These are phyloP conservation scores for Slavum lentiscoides DNA, from an alignment of 2,888 invertebrate species.

Conservation along the genomic window DNA sequence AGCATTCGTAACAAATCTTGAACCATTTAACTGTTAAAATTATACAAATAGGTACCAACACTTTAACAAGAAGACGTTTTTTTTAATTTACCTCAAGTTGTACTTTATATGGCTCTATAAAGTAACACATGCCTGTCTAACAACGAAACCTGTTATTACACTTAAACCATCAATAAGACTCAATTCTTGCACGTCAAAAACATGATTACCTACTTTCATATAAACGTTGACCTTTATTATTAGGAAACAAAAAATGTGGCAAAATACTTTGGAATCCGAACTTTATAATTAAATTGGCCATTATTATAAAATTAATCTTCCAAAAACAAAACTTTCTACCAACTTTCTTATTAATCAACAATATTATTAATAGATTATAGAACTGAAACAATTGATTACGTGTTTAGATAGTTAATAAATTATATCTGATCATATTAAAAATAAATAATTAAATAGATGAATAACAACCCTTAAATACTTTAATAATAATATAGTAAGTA, in stretches of 20 bases:
- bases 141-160: conserved; percentile 4
- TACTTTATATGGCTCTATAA: conserved; percentile 24
- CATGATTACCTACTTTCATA: conserved; percentile 15
- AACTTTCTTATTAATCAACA: no score
- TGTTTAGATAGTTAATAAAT: no score
- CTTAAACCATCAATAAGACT: conserved; percentile 8
- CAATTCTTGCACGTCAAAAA: conserved; percentile 8
- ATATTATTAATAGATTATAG: no score
- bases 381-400: no score
- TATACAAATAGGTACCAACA: neutral
- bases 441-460: no score
- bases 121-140: neutral
- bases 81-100: conserved; percentile 7
- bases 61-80: neutral
- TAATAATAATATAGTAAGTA: no score
- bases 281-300: neutral
- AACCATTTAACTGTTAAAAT: conserved; percentile 12
- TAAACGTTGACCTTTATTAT: neutral
- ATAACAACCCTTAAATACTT: no score
- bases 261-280: neutral
- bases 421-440: no score
- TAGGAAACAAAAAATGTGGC: neutral
- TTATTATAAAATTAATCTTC: neutral
- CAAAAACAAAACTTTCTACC: no score
- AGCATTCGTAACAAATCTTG: neutral